A percentile compares a stretch with the other conserved stretches of the same genome.
phyloP scores from a whole-genome alignment of 2,797 vertebrate genomes.

The Amblyraja radiata region DNA sequence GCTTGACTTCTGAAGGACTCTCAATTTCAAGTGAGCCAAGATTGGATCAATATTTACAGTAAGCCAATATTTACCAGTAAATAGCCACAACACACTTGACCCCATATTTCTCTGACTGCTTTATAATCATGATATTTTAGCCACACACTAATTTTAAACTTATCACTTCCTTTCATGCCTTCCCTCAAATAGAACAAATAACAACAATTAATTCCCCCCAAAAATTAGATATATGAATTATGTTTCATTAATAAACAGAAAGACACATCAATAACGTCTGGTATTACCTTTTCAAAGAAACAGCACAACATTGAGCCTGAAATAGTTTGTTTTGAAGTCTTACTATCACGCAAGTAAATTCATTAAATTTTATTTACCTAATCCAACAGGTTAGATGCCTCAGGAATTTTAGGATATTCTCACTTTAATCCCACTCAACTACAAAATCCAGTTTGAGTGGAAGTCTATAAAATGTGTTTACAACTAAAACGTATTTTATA shows the following conservation, averaged over 20 bases:
- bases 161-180: background rate
- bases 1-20: background rate
- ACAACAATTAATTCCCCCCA: background rate
- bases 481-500: background rate
- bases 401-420: background rate
- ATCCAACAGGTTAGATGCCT: background rate
- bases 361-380: background rate
- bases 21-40: background rate
- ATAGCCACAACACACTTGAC: background rate
- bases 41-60: background rate
- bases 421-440: background rate
- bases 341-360: background rate
- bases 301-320: conserved; percentile 6
- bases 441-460: background rate
- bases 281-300: conserved; percentile 17
- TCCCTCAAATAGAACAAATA: background rate
- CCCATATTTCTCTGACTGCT: background rate
- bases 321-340: background rate
- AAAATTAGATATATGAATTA: conserved; percentile 27
- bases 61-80: background rate
- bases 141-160: background rate
- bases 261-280: background rate
- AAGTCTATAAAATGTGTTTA: background rate
- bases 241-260: conserved; percentile 5
- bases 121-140: background rate